Evolutionary conservation across 2,797 vertebrate genomes (phyloP), one percentile per base, ranked within the genome.

Genomic region (Gambusia yucatana): DNA sequence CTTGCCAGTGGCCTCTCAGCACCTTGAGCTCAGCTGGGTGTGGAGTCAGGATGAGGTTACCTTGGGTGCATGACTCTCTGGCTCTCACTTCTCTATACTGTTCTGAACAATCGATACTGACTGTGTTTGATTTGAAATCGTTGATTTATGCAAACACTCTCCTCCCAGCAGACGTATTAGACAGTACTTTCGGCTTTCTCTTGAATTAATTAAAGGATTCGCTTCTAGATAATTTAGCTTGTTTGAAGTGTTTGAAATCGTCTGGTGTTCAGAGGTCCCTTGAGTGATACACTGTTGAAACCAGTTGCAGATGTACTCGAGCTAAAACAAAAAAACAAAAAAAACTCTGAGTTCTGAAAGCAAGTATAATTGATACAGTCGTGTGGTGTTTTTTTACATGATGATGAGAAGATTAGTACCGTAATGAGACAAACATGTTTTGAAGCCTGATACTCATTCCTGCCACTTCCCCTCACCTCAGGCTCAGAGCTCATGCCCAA

Each of bases 401-500:
- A n/a, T 39, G 30, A 72, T 75, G 44, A 72, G n/a, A 67, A 81
- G 55, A 87, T 85, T 44, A 78, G 75, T 82, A 77, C 33, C 43
- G 16, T 70, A 61, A 75, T 81, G 43, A 82, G 75, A 75, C 82
- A 16, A 85, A 82, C 70, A 13, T 28, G 28, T 84, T 86, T 81
- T 82, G 61, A 71, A 74, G 79, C 80, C 63, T 90, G 73, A 87
- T 79, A 30, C 73, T 86, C 75, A 75, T 72, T 81, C 81, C 73
- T 85, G 67, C 90, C 81, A 91, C 93, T 90, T 93, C 39, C 91
- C 91, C 92, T 92, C 93, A 92, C 87, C 75, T 95, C 95, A 99
- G 98, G 98, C 93, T 99, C 98, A 92, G 98, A 99, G 95, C 97
- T 99, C 92, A 99, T 99, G 98, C 98, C 98, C 88, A 99, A 98